These are phyloP conservation scores for Nemoura dubitans DNA, from an alignment of 2,888 invertebrate species.

Conservation along the genomic window DNA sequence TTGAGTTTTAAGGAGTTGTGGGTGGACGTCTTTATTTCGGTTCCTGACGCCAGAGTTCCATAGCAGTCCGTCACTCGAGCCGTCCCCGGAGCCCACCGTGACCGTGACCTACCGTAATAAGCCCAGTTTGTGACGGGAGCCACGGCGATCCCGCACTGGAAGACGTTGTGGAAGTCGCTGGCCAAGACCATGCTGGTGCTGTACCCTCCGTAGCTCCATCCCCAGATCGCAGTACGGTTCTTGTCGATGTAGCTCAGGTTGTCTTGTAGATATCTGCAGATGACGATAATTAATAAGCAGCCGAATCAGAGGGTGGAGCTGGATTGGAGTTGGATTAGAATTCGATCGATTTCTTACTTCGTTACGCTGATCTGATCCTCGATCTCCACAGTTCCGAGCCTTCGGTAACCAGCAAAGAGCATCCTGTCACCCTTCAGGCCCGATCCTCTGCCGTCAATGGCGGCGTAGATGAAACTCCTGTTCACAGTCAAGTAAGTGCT, in stretches of 20 bases:
- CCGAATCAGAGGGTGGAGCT: not conserved
- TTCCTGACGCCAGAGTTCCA: too few species aligned
- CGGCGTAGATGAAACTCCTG: slow-evolving; percentile 85
- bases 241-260: slow-evolving; percentile 78
- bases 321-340: too few species aligned
- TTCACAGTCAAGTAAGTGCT: slow-evolving; percentile 86
- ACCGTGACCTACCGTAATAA: slow-evolving; percentile 86
- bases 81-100: slow-evolving; percentile 80
- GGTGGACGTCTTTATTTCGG: too few species aligned
- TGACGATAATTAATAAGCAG: not conserved
- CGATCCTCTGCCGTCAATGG: slow-evolving; percentile 91
- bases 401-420: slow-evolving; percentile 82
- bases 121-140: slow-evolving; percentile 98
- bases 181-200: slow-evolving; percentile 89
- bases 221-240: slow-evolving; percentile 91
- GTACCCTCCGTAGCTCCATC: slow-evolving; percentile 98
- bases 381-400: slow-evolving; percentile 89
- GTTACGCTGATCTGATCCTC: slow-evolving; percentile 90
- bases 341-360: slow-evolving; percentile 62
- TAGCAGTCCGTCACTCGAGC: too few species aligned
- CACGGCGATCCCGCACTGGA: slow-evolving; percentile 93
- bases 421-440: slow-evolving; percentile 85
- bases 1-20: too few species aligned
- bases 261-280: slow-evolving; percentile 69
- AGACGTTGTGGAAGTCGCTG: slow-evolving; percentile 75